Conservation (phyloP, 1,140 invertebrate genomes). For the Linepithema humile region DNA sequence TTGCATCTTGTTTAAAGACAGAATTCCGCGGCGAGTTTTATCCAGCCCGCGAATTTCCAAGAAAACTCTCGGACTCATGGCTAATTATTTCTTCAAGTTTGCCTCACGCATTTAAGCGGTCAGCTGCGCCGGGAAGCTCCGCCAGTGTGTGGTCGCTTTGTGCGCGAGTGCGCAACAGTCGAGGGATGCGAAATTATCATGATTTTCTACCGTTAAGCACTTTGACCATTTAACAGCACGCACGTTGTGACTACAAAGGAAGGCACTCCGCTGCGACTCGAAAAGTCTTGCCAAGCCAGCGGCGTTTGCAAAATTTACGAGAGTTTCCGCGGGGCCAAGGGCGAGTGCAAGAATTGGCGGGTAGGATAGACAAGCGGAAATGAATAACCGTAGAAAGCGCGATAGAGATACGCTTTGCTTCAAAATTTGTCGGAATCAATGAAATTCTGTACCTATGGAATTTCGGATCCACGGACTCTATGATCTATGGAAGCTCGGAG, state of each 20-base stretch:
- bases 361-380: background rate
- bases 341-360: background rate
- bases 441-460: background rate
- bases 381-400: background rate
- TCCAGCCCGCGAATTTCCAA: constrained; percentile 11
- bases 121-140: background rate
- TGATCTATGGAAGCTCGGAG: constrained; percentile 33
- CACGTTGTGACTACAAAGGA: background rate
- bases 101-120: background rate
- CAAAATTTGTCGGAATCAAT: constrained; percentile 11
- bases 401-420: background rate
- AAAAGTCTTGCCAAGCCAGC: background rate
- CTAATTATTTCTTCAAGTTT: constrained; percentile 50
- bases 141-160: constrained; percentile 14
- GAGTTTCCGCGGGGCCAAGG: background rate
- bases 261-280: background rate
- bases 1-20: background rate
- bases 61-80: background rate
- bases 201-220: constrained; percentile 19
- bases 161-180: background rate
- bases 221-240: constrained; percentile 11
- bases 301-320: background rate
- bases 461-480: background rate
- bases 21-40: background rate
- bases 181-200: constrained; percentile 15